Conservation (phyloP, 1,140 invertebrate genomes). For the Adoxophyes honmai region DNA sequence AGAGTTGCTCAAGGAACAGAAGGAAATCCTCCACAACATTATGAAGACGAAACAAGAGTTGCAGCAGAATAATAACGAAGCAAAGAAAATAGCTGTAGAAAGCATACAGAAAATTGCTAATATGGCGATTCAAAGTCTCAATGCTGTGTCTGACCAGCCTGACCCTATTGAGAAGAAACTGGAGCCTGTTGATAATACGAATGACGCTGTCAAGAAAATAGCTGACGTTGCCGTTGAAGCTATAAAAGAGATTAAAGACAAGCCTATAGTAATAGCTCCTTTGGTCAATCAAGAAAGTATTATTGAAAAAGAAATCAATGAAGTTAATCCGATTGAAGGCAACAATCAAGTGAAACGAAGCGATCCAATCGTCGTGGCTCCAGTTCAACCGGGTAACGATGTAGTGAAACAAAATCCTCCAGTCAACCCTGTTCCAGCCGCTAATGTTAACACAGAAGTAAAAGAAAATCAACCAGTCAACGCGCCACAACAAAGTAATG, state of each 20-base stretch:
- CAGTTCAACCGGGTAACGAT: not conserved
- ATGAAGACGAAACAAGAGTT: slow-evolving; percentile 75
- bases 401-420: not conserved
- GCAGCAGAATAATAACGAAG: slow-evolving; percentile 66
- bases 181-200: slow-evolving; percentile 26
- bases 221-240: slow-evolving; percentile 56
- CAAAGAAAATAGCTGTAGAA: slow-evolving; percentile 70
- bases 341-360: not conserved
- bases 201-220: slow-evolving; percentile 44
- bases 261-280: slow-evolving; percentile 6
- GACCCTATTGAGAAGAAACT: slow-evolving; percentile 17
- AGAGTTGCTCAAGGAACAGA: slow-evolving; percentile 78
- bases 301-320: too few species aligned
- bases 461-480: too few species aligned
- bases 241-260: slow-evolving; percentile 51
- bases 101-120: slow-evolving; percentile 74
- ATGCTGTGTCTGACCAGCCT: slow-evolving; percentile 55
- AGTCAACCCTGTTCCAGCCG: too few species aligned
- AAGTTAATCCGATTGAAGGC: too few species aligned
- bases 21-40: slow-evolving; percentile 78
- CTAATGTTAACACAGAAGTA: too few species aligned
- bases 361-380: not conserved
- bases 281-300: not conserved
- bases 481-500: slow-evolving; percentile 2
- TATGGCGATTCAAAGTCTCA: slow-evolving; percentile 66